Percentiles rank a stretch among this genome's conserved stretches.
Conservation (phyloP, 2,888 invertebrate species). For the Ectropis crepuscularia region DNA sequence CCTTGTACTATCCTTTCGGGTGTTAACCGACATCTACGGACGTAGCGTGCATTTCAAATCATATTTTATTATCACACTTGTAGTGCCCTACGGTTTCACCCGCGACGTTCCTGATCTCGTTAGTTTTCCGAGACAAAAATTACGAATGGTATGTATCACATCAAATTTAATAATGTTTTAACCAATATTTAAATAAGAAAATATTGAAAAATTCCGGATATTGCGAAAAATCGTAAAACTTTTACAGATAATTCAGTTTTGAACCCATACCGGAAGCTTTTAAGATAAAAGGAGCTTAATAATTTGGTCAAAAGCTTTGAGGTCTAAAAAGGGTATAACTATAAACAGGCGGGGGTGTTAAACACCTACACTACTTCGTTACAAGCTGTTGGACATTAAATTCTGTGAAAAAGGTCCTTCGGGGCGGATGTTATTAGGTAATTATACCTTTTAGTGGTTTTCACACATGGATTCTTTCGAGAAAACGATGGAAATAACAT, state of each 20-base stretch:
- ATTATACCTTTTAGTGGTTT: constrained; percentile 5
- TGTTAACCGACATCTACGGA: too few relatives aligned
- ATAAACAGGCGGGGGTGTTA: constrained; percentile 16
- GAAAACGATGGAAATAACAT: background rate
- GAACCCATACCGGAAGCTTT: constrained; percentile 6
- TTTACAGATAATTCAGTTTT: constrained; percentile 6
- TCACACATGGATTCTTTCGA: background rate
- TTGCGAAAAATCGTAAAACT: background rate
- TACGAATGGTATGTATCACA: too few relatives aligned
- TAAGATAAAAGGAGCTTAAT: constrained; percentile 14
- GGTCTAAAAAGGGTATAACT: constrained; percentile 12
- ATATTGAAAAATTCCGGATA: background rate
- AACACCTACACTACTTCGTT: constrained; percentile 12
- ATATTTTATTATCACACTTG: too few relatives aligned
- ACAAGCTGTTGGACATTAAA: constrained; percentile 6
- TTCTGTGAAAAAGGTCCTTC: constrained; percentile 7
- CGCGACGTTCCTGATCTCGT: too few relatives aligned
- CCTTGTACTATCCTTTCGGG: too few relatives aligned
- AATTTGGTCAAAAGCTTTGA: constrained; percentile 16
- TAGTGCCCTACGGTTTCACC: too few relatives aligned
- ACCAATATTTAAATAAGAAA: too few relatives aligned
- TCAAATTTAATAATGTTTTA: too few relatives aligned
- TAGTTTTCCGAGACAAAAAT: too few relatives aligned
- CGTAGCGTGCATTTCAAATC: too few relatives aligned
- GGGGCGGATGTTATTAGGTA: constrained; percentile 3